A percentile compares a stretch with the other conserved stretches of the same genome.
These are phyloP conservation scores for Thrips palmi DNA, from an alignment of 1,140 invertebrate genomes.

Conservation along the genomic window DNA sequence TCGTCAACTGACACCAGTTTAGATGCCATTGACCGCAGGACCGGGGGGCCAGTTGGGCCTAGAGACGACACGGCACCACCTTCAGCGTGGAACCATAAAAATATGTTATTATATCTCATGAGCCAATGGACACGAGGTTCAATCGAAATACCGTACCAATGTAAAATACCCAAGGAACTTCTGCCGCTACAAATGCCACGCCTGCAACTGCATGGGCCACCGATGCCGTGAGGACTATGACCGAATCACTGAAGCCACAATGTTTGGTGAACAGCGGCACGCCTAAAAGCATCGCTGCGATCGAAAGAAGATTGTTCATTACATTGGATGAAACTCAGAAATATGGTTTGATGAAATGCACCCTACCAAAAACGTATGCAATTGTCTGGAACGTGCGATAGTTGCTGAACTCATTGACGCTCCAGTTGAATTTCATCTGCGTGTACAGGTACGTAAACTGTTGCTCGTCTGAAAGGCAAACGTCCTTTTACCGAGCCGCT, in stretches of 20 bases:
- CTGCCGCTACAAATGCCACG: slow-evolving; percentile 39
- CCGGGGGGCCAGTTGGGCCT: slow-evolving; percentile 50
- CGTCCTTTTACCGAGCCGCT: no score
- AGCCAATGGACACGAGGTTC: slow-evolving; percentile 1
- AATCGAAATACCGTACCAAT: slow-evolving; percentile 25
- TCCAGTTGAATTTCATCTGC: slow-evolving; percentile 43
- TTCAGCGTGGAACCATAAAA: no score
- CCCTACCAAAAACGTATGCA: slow-evolving; percentile 36
- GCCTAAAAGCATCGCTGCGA: slow-evolving; percentile 37
- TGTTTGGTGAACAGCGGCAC: slow-evolving; percentile 47
- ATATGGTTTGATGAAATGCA: background rate
- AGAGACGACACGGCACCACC: slow-evolving; percentile 42
- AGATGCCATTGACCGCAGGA: slow-evolving; percentile 52
- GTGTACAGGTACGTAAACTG: slow-evolving; percentile 47
- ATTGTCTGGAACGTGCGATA: slow-evolving; percentile 48
- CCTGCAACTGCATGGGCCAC: slow-evolving; percentile 41
- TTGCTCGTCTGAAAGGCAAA: slow-evolving; percentile 38
- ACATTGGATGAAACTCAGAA: no score
- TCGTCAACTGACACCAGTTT: slow-evolving; percentile 45
- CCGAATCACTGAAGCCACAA: slow-evolving; percentile 41
- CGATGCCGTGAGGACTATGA: slow-evolving; percentile 48
- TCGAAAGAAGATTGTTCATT: no score
- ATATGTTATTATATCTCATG: slow-evolving; percentile 10
- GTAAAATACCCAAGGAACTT: slow-evolving; percentile 33
- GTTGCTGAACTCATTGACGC: slow-evolving; percentile 35